Evolutionary conservation across 1,140 invertebrate genomes (phyloP).

Genomic region (Pseudomyrmex sp.): DNA sequence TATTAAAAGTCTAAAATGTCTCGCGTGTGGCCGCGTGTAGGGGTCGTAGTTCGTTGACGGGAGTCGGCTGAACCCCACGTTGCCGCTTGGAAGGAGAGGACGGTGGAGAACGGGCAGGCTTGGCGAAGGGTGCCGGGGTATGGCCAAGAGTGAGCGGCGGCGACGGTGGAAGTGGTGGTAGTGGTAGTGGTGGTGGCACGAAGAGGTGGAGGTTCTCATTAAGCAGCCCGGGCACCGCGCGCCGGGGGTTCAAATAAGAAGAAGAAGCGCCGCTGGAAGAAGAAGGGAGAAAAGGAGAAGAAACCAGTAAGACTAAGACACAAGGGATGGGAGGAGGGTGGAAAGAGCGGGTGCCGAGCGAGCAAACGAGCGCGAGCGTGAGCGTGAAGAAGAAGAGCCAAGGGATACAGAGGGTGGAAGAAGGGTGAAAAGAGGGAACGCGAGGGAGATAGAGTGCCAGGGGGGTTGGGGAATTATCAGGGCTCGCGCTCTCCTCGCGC

Average conservation of each 20-base stretch:
- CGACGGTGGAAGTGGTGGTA: slow-evolving; percentile 65
- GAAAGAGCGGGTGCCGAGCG: slow-evolving; percentile 50
- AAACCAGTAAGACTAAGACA: slow-evolving; percentile 80
- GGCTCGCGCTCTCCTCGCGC: slow-evolving; percentile 73
- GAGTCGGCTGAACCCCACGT: slow-evolving; percentile 72
- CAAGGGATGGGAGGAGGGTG: slow-evolving; percentile 54
- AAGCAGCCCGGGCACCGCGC: slow-evolving; percentile 84
- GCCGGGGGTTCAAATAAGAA: slow-evolving; percentile 82
- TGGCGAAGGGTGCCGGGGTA: slow-evolving; percentile 67
- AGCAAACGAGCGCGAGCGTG: slow-evolving; percentile 57
- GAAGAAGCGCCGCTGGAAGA: slow-evolving; percentile 78
- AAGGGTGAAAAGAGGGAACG: slow-evolving; percentile 64
- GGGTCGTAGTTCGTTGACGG: slow-evolving; percentile 71
- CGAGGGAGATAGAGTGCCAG: slow-evolving; percentile 65
- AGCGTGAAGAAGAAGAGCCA: slow-evolving; percentile 54
- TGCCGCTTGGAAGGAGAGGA: slow-evolving; percentile 67
- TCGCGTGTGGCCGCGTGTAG: slow-evolving; percentile 78
- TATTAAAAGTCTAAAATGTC: slow-evolving; percentile 84
- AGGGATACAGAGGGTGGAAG: slow-evolving; percentile 62
- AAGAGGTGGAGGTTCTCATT: slow-evolving; percentile 84
- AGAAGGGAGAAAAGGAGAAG: slow-evolving; percentile 81
- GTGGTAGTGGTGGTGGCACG: slow-evolving; percentile 71
- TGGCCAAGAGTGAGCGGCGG: slow-evolving; percentile 60
- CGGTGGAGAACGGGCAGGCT: slow-evolving; percentile 62
- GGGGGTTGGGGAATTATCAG: slow-evolving; percentile 80